phyloP scores from a whole-genome alignment of 2,888 invertebrate species.

The Synanthedon vespiformis region DNA sequence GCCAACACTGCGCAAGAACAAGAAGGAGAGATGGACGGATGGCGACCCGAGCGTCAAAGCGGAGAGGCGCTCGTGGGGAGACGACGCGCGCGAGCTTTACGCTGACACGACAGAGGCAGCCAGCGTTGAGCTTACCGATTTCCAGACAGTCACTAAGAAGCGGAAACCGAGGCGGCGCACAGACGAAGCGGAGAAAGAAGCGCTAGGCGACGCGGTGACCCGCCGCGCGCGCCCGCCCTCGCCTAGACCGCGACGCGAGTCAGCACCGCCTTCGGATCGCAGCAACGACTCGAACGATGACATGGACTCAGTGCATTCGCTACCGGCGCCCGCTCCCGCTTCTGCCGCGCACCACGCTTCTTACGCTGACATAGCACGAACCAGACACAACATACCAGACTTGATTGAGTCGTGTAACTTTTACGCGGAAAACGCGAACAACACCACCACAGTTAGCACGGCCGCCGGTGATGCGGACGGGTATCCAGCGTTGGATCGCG shows the following conservation, averaged over 20 bases:
- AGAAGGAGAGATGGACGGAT: conserved; percentile 27
- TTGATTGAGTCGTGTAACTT: conserved; percentile 72
- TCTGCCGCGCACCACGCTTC: conserved; percentile 35
- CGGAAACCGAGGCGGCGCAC: conserved; percentile 81
- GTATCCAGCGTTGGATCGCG: conserved; percentile 19
- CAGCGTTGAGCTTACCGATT: conserved; percentile 74
- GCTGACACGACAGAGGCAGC: conserved; percentile 31
- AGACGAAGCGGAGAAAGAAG: conserved; percentile 39
- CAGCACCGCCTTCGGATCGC: conserved; percentile 87
- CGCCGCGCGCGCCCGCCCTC: conserved; percentile 22
- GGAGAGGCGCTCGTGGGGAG: conserved; percentile 16
- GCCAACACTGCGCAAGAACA: conserved; percentile 57
- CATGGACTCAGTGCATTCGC: conserved; percentile 86
- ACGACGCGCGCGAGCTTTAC: conserved; percentile 8
- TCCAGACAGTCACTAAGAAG: conserved; percentile 86
- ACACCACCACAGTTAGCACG: conserved; percentile 14
- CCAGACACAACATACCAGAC: conserved; percentile 61
- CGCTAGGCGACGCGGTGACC: conserved; percentile 62
- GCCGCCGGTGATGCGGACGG: conserved; percentile 16
- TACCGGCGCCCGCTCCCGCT: conserved; percentile 30
- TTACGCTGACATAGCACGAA: conserved; percentile 76
- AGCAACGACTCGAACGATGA: conserved; percentile 84
- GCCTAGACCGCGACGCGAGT: conserved; percentile 66
- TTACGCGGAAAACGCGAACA: conserved; percentile 86
- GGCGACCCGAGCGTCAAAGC: conserved; percentile 34